A percentile compares a stretch with the other conserved stretches of the same genome.
These are phyloP conservation scores for Sphaeramia orbicularis DNA, from an alignment of 2,797 vertebrate genomes.

Conservation along the genomic window DNA sequence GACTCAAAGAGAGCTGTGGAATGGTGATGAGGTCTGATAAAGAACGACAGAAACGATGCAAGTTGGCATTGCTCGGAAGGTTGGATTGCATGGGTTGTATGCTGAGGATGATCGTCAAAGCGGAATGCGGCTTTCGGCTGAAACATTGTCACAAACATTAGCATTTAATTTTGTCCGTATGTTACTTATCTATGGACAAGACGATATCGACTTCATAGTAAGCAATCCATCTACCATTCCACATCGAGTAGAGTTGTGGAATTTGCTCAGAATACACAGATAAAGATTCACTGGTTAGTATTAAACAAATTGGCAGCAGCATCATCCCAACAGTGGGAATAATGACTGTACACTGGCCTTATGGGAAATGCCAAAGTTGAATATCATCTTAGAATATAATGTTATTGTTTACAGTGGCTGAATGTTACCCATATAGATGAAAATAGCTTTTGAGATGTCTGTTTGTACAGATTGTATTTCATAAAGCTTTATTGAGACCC, in stretches of 20 bases:
- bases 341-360: slow-evolving; percentile 75
- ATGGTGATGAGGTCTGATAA: slow-evolving; percentile 29
- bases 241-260: slow-evolving; percentile 24
- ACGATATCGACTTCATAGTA: slow-evolving; percentile 13
- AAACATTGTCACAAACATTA: slow-evolving; percentile 21
- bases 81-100: slow-evolving; percentile 27
- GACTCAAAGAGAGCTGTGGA: slow-evolving; percentile 37
- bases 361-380: slow-evolving; percentile 85
- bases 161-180: slow-evolving; percentile 33
- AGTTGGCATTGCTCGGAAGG: slow-evolving; percentile 30
- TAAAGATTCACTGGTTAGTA: slow-evolving; percentile 56
- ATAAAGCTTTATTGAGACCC: slow-evolving; percentile 83
- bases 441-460: slow-evolving; percentile 85
- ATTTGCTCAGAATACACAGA: slow-evolving; percentile 32
- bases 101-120: slow-evolving; percentile 2
- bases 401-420: slow-evolving; percentile 89
- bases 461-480: slow-evolving; percentile 88
- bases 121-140: slow-evolving; percentile 14
- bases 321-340: slow-evolving; percentile 76
- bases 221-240: slow-evolving; percentile 28
- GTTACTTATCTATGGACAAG: slow-evolving; percentile 25
- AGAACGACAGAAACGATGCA: slow-evolving; percentile 28
- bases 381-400: slow-evolving; percentile 82
- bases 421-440: slow-evolving; percentile 84
- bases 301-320: slow-evolving; percentile 56